Evolutionary conservation across 2,888 invertebrate genomes (phyloP), one percentile per base, ranked within the genome.

Genomic region (Augiades crinisus): DNA sequence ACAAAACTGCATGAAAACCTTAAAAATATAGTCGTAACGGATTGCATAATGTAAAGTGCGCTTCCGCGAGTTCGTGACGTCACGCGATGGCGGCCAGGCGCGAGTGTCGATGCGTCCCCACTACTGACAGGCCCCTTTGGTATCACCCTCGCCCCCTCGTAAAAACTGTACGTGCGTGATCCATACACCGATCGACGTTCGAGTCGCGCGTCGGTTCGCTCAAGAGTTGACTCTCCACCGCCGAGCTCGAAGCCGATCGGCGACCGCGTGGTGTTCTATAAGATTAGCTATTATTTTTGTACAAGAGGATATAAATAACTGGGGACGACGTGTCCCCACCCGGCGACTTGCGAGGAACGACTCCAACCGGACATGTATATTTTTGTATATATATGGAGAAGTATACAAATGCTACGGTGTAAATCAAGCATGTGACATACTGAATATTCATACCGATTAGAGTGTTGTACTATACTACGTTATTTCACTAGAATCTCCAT

Each of bases 381-480:
- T 84, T 85, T 85, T 87, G 87, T 87, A 88, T 83, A 88, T 88
- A 87, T 80, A 80, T 81, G 75, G 69, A 76, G 71, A 73, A 69
- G 68, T 79, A 77, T 77, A 78, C 72, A 75, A 77, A 81, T 64
- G 76, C 72, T 75, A 73, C 72, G 67, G 71, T 82, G 82, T 83
- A 78, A 72, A 83, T 84, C 82, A 78, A 75, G 73, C 70, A 65
- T 72, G 69, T 72, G 43, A 67, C 72, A 70, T 62, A 72, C 55
- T 61, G 51, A 61, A 61, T 70, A 68, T 69, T 69, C 66, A 70
- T 77, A 81, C 72, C 72, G 72, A 74, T 68, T 70, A 72, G 71
- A 66, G 59, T 73, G 70, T 70, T 73, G 68, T 78, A 69, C 68
- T 71, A 62, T 70, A 67, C 67, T 66, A 68, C 74, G 72, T 79